Evolutionary conservation across 2,888 invertebrate species (phyloP).

Genomic region (Crepidodera aurea): DNA sequence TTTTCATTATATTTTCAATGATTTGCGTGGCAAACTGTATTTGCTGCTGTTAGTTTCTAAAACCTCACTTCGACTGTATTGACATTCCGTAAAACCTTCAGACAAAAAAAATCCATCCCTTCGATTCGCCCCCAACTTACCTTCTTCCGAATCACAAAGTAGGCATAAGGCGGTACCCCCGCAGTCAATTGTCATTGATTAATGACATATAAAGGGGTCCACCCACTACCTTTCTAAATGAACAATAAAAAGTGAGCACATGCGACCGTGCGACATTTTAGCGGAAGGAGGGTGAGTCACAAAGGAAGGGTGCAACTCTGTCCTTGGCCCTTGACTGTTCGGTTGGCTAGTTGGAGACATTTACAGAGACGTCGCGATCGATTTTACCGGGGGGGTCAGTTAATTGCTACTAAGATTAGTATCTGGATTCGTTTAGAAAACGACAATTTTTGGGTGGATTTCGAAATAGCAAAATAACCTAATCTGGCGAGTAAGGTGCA

Average conservation of each 20-base stretch:
- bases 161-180: conserved; percentile 32
- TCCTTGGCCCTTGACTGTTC: conserved; percentile 32
- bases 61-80: conserved; percentile 1
- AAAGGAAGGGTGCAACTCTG: conserved; percentile 27
- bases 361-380: conserved; percentile 22
- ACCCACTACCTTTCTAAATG: conserved; percentile 40
- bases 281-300: conserved; percentile 41
- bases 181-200: conserved; percentile 38
- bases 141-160: conserved; percentile 33
- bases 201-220: conserved; percentile 37
- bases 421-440: too few species aligned
- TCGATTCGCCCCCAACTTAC: conserved; percentile 10
- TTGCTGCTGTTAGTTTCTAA: too few species aligned
- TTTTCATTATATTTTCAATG: too few species aligned
- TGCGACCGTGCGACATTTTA: conserved; percentile 44
- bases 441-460: too few species aligned
- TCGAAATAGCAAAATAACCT: too few species aligned
- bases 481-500: too few species aligned
- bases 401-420: too few species aligned
- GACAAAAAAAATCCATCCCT: conserved; percentile 6
- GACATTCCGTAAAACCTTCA: conserved; percentile 8
- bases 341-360: conserved; percentile 20
- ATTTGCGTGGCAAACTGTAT: too few species aligned
- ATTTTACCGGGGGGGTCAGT: too few species aligned
- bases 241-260: conserved; percentile 41